A percentile compares a stretch with the other conserved stretches of the same genome.
phyloP scores from a whole-genome alignment of 92 coral and sea anemone genomes.

The Epizoanthus stellaris region DNA sequence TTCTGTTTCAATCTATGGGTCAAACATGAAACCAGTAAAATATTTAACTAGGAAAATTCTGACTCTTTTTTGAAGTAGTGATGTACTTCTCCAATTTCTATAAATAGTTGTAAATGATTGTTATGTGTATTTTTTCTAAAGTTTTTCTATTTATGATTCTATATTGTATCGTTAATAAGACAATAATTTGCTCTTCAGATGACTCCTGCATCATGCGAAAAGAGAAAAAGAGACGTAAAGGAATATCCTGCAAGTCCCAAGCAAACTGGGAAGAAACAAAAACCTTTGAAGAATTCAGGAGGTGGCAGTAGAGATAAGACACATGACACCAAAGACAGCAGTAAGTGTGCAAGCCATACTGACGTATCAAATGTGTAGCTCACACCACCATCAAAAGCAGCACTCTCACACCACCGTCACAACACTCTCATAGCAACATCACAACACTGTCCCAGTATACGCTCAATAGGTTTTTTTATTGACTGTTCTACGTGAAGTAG shows the following conservation, averaged over 20 bases:
- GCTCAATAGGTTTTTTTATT: no score
- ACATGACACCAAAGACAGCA: neutral
- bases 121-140: neutral
- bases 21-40: no score
- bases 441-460: no score
- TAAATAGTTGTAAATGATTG: neutral
- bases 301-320: conserved; percentile 52
- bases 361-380: no score
- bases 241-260: conserved; percentile 29
- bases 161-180: neutral
- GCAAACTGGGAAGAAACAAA: conserved; percentile 47
- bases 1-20: no score
- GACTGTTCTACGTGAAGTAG: no score
- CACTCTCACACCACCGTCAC: no score
- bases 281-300: conserved; percentile 22
- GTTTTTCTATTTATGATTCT: neutral
- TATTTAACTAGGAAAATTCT: no score
- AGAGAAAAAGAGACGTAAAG: conserved; percentile 47
- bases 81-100: no score
- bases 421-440: no score
- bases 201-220: conserved; percentile 17
- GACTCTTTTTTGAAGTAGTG: no score
- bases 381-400: no score
- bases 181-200: neutral
- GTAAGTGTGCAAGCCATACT: neutral